Percentiles rank a stretch among this genome's conserved stretches.
Conservation (phyloP, 2,797 vertebrate genomes). For the Anolis apletophallus region DNA sequence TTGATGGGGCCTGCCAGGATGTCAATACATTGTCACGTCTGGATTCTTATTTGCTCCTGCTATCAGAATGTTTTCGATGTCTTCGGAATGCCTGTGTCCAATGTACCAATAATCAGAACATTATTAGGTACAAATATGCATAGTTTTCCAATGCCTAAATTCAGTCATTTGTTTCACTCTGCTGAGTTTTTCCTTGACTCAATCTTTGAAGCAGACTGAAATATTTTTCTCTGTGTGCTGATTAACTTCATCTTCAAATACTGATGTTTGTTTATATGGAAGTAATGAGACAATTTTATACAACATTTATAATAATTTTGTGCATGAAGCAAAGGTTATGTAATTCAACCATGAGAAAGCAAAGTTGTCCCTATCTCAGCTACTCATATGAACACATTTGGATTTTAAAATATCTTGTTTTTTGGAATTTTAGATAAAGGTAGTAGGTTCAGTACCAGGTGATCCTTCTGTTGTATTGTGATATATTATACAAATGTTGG, state of each 20-base stretch:
- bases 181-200: conserved; percentile 35
- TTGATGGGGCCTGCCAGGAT: conserved; percentile 71
- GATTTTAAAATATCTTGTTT: no score
- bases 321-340: no score
- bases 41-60: conserved; percentile 79
- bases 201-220: background rate
- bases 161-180: conserved; percentile 33
- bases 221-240: background rate
- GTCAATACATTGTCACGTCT: conserved; percentile 54
- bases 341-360: no score
- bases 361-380: no score
- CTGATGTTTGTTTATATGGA: no score
- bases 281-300: no score
- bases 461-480: background rate
- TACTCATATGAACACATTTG: no score
- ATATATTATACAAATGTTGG: background rate
- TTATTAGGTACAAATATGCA: conserved; percentile 82
- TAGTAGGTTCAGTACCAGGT: background rate
- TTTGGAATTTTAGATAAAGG: no score
- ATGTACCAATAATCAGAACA: conserved; percentile 86
- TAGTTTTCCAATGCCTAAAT: conserved; percentile 1
- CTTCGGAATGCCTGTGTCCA: conserved; percentile 91
- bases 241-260: background rate
- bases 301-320: no score
- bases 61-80: conserved; percentile 90